A percentile compares a stretch with the other conserved stretches of the same genome.
Evolutionary conservation across 2,113 vertebrate species (phyloP).

Genomic region (Petromus typicus): DNA sequence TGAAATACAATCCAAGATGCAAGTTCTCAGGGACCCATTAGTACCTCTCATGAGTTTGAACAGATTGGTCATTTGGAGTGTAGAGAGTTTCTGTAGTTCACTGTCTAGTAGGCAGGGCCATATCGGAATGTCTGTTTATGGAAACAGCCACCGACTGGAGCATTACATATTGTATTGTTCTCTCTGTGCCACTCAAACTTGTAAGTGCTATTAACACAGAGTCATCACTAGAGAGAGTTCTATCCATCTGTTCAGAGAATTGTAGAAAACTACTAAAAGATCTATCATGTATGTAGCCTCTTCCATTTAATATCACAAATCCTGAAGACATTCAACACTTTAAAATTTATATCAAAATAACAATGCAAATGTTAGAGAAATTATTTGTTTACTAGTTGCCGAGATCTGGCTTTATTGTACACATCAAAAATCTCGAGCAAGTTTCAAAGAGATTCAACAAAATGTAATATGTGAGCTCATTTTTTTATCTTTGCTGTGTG

Average conservation of each 20-base stretch:
- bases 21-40: background rate
- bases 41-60: background rate
- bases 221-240: constrained; percentile 55
- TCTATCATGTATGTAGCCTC: constrained; percentile 33
- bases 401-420: background rate
- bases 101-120: background rate
- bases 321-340: constrained; percentile 78
- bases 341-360: constrained; percentile 74
- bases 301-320: constrained; percentile 74
- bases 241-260: constrained; percentile 77
- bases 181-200: constrained; percentile 63
- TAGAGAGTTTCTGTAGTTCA: background rate
- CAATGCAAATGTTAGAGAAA: constrained; percentile 66
- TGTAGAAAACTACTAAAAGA: constrained; percentile 76
- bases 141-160: constrained; percentile 23
- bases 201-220: constrained; percentile 69
- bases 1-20: constrained; percentile 17
- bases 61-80: background rate
- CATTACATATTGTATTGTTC: constrained; percentile 61
- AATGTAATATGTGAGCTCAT: constrained; percentile 38
- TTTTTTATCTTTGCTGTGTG: constrained; percentile 74
- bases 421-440: constrained; percentile 43
- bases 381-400: constrained; percentile 61
- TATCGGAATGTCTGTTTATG: constrained; percentile 35
- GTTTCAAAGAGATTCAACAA: constrained; percentile 62